phyloP scores from a whole-genome alignment of 2,888 invertebrate genomes.

The Danaus chrysippus region DNA sequence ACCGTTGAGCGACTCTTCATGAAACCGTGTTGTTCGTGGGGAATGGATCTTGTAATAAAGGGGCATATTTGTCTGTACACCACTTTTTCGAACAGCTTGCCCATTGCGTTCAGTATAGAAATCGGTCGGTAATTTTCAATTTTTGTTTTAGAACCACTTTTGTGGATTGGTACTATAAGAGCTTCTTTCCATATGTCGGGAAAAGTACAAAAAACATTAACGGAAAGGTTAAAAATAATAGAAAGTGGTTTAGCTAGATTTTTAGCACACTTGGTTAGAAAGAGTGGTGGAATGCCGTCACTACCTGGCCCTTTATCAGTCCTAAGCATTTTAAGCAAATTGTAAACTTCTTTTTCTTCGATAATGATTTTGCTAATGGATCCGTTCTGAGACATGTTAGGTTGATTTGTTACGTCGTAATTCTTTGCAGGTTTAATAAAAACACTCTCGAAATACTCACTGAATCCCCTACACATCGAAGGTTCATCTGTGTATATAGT shows the following conservation, averaged over 20 bases:
- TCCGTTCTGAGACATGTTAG: too few species aligned
- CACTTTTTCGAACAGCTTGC: constrained; percentile 5
- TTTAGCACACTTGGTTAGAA: constrained; percentile 3
- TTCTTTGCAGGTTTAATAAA: too few species aligned
- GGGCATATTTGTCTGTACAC: background rate
- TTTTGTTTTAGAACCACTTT: background rate
- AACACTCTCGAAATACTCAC: too few species aligned
- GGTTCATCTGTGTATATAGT: too few species aligned
- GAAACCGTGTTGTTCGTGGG: constrained; percentile 16
- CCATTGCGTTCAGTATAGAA: constrained; percentile 6
- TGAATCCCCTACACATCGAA: too few species aligned
- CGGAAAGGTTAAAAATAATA: constrained; percentile 5
- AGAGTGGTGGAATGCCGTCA: constrained; percentile 4
- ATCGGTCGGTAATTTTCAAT: constrained; percentile 2
- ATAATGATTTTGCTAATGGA: too few species aligned
- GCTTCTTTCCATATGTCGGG: background rate
- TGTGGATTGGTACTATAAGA: background rate
- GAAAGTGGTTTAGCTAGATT: background rate
- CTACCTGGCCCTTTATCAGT: constrained; percentile 5
- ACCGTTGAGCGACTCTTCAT: constrained; percentile 11
- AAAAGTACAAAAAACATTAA: too few species aligned
- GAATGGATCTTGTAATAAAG: background rate
- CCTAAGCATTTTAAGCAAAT: too few species aligned
- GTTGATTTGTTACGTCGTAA: too few species aligned
- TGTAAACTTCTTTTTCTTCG: too few species aligned